Evolutionary conservation across 2,113 vertebrate species (phyloP).

Genomic region (Pycnonotus jocosus): DNA sequence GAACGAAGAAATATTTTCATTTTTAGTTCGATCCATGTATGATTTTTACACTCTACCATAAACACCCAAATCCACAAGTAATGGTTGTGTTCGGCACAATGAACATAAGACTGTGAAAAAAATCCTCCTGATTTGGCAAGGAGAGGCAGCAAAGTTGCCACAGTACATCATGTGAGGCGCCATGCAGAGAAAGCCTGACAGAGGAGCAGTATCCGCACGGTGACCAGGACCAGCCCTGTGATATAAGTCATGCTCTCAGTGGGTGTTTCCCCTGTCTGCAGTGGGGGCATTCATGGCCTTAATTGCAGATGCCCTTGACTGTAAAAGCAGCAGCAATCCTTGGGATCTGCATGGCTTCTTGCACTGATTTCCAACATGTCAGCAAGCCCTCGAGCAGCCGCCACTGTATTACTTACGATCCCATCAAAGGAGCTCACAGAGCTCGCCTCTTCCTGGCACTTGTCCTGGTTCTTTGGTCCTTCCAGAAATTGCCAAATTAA

Average conservation of each 20-base stretch:
- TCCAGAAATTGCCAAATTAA: slow-evolving; percentile 12
- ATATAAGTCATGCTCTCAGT: fast-evolving
- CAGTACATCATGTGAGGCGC: background rate
- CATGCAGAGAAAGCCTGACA: fast-evolving
- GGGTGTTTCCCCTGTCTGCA: fast-evolving
- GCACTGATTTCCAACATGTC: fast-evolving
- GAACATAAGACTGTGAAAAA: background rate
- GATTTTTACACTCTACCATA: background rate
- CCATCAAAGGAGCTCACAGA: background rate
- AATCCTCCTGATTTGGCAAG: background rate
- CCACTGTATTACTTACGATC: background rate
- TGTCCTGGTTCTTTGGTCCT: background rate
- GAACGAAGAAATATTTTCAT: background rate
- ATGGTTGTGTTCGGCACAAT: background rate
- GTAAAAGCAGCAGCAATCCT: background rate
- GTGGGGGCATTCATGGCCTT: fast-evolving
- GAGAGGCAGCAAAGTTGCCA: background rate
- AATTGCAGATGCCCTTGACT: no score
- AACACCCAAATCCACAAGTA: background rate
- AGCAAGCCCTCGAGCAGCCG: fast-evolving
- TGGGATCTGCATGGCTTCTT: background rate
- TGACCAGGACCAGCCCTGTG: background rate
- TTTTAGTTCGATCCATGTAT: background rate
- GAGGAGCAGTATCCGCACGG: fast-evolving
- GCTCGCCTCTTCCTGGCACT: background rate